These are phyloP conservation scores for Pyralis farinalis DNA, from an alignment of 2,888 invertebrate species.

Conservation along the genomic window DNA sequence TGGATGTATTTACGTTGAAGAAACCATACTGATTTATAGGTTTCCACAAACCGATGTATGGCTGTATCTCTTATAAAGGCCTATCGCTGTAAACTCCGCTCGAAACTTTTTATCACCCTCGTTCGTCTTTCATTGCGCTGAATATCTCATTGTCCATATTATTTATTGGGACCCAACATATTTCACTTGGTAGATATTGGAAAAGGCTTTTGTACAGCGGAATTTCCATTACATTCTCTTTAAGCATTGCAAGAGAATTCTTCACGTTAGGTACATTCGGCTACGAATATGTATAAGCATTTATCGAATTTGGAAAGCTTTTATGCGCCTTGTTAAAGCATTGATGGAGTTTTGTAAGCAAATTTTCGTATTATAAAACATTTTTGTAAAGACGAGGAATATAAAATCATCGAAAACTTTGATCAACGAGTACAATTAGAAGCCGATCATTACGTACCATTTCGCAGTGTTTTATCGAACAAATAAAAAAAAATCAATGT, in stretches of 20 bases:
- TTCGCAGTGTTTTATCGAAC: too few species aligned
- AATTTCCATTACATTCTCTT: conserved; percentile 42
- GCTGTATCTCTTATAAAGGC: conserved; percentile 34
- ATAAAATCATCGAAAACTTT: too few species aligned
- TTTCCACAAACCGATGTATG: conserved; percentile 58
- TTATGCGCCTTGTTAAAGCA: background rate
- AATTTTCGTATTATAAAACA: background rate
- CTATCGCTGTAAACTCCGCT: conserved; percentile 43
- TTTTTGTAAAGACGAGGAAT: too few species aligned
- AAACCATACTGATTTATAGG: conserved; percentile 63
- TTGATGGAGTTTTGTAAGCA: background rate
- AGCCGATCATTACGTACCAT: too few species aligned
- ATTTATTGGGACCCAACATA: conserved; percentile 49
- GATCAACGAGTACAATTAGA: too few species aligned
- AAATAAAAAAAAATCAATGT: too few species aligned
- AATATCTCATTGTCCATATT: conserved; percentile 42
- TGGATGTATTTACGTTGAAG: conserved; percentile 58
- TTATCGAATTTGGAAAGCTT: background rate
- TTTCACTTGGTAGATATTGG: conserved; percentile 43
- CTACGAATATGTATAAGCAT: conserved; percentile 1
- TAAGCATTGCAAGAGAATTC: conserved; percentile 34
- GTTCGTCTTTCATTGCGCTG: conserved; percentile 24
- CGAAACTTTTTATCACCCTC: conserved; percentile 34
- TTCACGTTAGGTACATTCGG: conserved; percentile 18
- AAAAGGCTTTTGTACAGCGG: conserved; percentile 34